Percentiles rank a stretch among this genome's conserved stretches.
These are phyloP conservation scores for Orius laevigatus DNA, from an alignment of 1,140 invertebrate genomes.

Conservation along the genomic window DNA sequence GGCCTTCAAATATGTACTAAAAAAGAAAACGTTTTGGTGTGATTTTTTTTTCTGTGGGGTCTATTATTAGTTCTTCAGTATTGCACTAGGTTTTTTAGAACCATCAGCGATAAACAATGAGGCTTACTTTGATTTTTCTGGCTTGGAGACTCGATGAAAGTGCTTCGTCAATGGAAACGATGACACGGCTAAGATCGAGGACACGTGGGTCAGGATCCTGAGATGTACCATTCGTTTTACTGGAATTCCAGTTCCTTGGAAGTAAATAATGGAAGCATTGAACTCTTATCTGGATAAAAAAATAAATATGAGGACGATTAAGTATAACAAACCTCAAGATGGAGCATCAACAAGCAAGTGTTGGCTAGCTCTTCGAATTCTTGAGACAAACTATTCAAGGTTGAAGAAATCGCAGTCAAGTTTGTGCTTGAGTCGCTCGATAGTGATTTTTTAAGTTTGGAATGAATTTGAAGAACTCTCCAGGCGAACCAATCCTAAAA, in stretches of 20 bases:
- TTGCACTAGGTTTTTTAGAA: too few species aligned
- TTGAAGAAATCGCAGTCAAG: not conserved
- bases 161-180: slow-evolving; percentile 62
- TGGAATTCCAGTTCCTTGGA: slow-evolving; percentile 35
- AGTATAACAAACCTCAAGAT: slow-evolving; percentile 54
- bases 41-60: too few species aligned
- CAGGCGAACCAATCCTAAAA: slow-evolving; percentile 51
- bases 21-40: slow-evolving; percentile 25
- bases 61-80: too few species aligned
- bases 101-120: slow-evolving; percentile 5
- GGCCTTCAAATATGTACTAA: slow-evolving; percentile 87
- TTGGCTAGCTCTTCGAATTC: slow-evolving; percentile 80
- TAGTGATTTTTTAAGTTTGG: not conserved
- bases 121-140: slow-evolving; percentile 56
- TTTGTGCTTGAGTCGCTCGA: slow-evolving; percentile 1
- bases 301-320: slow-evolving; percentile 9
- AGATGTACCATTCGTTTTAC: slow-evolving; percentile 27
- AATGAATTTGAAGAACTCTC: slow-evolving; percentile 28
- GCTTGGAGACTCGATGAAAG: slow-evolving; percentile 54
- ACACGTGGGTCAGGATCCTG: slow-evolving; percentile 70
- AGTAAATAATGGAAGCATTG: slow-evolving; percentile 87
- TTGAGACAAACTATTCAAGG: slow-evolving; percentile 38
- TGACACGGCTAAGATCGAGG: slow-evolving; percentile 59
- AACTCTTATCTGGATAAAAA: slow-evolving; percentile 48
- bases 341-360: slow-evolving; percentile 75